These are phyloP conservation scores for Nestor notabilis DNA, from an alignment of 2,113 vertebrate species.

Conservation along the genomic window DNA sequence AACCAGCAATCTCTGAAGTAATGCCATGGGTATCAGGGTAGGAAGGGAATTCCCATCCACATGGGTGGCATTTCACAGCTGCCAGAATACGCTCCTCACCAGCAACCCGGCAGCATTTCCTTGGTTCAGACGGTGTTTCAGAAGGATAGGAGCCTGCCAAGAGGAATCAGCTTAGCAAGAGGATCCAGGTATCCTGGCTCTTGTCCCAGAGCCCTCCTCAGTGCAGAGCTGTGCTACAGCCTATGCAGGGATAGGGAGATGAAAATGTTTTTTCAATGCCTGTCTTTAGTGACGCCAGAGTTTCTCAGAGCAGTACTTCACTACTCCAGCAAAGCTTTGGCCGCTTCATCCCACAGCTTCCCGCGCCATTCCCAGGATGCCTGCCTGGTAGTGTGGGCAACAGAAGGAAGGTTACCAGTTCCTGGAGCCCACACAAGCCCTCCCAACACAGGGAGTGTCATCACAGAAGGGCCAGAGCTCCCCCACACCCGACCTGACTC, in stretches of 20 bases:
- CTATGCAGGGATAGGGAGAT: background rate
- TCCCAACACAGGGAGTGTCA: rapidly evolving
- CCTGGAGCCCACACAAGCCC: background rate
- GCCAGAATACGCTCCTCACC: slow-evolving; percentile 23
- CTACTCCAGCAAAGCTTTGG: background rate
- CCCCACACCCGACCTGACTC: background rate
- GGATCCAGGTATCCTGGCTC: slow-evolving; percentile 56
- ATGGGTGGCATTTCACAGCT: slow-evolving; percentile 53
- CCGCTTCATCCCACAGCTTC: background rate
- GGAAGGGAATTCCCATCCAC: slow-evolving; percentile 47
- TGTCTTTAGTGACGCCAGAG: background rate
- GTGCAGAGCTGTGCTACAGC: background rate
- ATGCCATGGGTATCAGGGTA: background rate
- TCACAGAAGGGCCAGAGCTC: background rate
- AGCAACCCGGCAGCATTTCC: background rate
- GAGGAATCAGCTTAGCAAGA: slow-evolving; percentile 18
- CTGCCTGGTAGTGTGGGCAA: background rate
- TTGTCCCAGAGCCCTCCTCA: slow-evolving; percentile 14
- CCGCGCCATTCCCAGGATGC: background rate
- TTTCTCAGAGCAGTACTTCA: background rate
- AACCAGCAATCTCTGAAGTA: background rate
- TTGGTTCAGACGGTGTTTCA: slow-evolving; percentile 49
- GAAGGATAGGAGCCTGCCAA: slow-evolving; percentile 50
- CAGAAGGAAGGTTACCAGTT: background rate
- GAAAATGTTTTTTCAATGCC: background rate